Evolutionary conservation across 2,113 vertebrate species (phyloP).

Genomic region (Lota lota): DNA sequence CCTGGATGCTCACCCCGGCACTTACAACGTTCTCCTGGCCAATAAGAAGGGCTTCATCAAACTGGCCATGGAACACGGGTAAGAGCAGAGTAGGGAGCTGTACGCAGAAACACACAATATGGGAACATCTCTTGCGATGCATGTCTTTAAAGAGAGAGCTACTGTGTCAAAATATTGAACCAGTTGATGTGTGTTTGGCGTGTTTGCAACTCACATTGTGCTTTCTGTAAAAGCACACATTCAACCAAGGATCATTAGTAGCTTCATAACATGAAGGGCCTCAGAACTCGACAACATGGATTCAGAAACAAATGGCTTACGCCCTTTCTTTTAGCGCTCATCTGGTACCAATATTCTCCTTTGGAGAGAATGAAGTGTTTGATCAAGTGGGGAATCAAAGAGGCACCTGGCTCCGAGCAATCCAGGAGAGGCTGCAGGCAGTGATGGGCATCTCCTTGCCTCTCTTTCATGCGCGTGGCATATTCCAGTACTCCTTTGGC

Average conservation of each 20-base stretch:
- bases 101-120: background rate
- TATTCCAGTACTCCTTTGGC: conserved; percentile 95
- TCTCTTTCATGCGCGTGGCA: conserved; percentile 85
- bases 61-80: conserved; percentile 86
- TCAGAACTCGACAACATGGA: too few species aligned
- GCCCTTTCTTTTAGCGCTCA: conserved; percentile 64
- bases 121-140: too few species aligned
- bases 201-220: conserved; percentile 1
- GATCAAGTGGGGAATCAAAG: conserved; percentile 81
- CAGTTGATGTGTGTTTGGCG: background rate
- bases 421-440: conserved; percentile 80
- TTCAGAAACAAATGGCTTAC: too few species aligned
- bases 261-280: too few species aligned
- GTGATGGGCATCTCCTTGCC: conserved; percentile 88
- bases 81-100: conserved; percentile 31
- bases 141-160: background rate
- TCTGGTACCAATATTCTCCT: conserved; percentile 87
- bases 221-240: conserved; percentile 31
- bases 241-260: background rate
- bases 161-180: background rate
- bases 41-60: conserved; percentile 91
- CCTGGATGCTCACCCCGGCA: conserved; percentile 83
- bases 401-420: conserved; percentile 80
- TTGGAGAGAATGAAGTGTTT: conserved; percentile 90
- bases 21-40: conserved; percentile 76